Percentiles rank a stretch among this genome's conserved stretches.
Evolutionary conservation across 2,888 invertebrate genomes (phyloP).

Genomic region (Alcis repandata): DNA sequence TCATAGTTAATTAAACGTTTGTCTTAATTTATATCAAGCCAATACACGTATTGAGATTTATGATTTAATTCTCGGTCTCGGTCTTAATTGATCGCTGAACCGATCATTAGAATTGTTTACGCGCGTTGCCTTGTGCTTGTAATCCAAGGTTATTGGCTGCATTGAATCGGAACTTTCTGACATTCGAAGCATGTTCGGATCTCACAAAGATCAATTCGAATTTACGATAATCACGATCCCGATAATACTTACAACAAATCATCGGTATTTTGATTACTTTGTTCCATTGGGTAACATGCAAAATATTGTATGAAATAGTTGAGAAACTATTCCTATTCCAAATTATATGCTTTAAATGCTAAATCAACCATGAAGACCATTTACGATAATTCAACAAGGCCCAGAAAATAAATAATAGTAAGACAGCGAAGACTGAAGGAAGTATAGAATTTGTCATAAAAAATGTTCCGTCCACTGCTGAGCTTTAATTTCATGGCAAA

Average conservation of each 20-base stretch:
- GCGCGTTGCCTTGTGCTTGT: conserved; percentile 27
- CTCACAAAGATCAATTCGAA: conserved; percentile 26
- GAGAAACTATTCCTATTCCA: neutral
- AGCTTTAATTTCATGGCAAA: conserved; percentile 18
- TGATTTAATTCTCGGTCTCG: conserved; percentile 27
- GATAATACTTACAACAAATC: conserved; percentile 12
- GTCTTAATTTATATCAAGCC: conserved; percentile 23
- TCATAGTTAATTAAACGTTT: conserved; percentile 13
- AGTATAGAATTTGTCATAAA: neutral
- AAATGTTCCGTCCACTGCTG: neutral
- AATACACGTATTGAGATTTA: conserved; percentile 30
- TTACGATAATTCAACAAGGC: neutral
- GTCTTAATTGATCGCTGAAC: conserved; percentile 38
- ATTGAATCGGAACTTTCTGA: conserved; percentile 23
- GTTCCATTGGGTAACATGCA: conserved; percentile 15
- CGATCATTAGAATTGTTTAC: conserved; percentile 34
- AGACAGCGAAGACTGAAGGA: neutral
- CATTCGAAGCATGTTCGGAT: conserved; percentile 16
- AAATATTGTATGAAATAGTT: neutral
- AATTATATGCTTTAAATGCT: neutral
- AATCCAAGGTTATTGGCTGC: conserved; percentile 31
- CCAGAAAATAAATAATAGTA: neutral
- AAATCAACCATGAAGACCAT: neutral
- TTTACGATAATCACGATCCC: conserved; percentile 24
- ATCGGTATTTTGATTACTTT: conserved; percentile 19